Conservation (phyloP, 92 coral and sea anemone species). For the Parazoanthus darwini region DNA sequence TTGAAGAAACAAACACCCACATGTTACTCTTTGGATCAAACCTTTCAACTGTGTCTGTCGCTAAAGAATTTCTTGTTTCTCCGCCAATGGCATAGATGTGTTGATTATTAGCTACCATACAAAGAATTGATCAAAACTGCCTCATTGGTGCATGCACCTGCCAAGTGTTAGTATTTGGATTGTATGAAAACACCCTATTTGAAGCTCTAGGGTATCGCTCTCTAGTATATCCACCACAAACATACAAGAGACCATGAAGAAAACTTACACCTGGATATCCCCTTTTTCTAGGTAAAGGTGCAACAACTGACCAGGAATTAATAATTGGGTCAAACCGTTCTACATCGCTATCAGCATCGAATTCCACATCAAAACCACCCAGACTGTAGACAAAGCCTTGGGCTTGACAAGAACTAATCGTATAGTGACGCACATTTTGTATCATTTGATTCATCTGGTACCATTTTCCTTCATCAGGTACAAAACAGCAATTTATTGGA, state of each 20-base stretch:
- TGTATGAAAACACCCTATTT: conserved; percentile 48
- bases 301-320: background rate
- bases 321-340: background rate
- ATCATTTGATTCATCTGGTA: no score
- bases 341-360: background rate
- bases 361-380: no score
- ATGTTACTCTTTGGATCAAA: conserved; percentile 56
- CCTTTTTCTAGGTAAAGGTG: background rate
- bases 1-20: background rate
- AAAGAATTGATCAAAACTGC: conserved; percentile 51
- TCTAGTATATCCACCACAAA: background rate
- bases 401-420: no score
- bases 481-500: no score
- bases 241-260: background rate
- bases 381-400: no score
- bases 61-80: conserved; percentile 61
- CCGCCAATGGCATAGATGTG: background rate
- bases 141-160: no score
- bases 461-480: no score
- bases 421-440: no score
- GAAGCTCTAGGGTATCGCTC: background rate
- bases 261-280: background rate
- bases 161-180: background rate
- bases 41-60: conserved; percentile 55
- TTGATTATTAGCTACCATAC: conserved; percentile 50